Evolutionary conservation across 2,113 vertebrate genomes (phyloP).

Genomic region (Zapornia atra): DNA sequence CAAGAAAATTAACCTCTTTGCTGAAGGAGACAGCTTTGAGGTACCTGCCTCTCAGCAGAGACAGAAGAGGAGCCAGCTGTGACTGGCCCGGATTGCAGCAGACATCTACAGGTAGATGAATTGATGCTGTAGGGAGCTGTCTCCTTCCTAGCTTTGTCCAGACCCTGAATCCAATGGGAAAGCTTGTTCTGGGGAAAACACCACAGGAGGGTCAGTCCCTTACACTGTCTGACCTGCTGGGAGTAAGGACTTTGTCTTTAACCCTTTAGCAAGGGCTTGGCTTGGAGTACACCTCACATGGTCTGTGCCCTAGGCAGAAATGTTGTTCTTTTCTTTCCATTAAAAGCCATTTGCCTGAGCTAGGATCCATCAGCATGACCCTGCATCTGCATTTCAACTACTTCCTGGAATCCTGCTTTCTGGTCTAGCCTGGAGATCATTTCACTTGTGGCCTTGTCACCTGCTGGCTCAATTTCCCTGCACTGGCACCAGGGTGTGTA

Average conservation of each 20-base stretch:
- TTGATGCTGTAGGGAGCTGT: not conserved
- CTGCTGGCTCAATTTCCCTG: not conserved
- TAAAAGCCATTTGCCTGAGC: not conserved
- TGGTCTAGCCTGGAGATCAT: not conserved
- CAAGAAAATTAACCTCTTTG: not conserved
- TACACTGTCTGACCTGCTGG: too few relatives aligned
- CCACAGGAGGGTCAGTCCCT: not conserved
- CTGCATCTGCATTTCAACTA: not conserved
- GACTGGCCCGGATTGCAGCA: rapidly evolving
- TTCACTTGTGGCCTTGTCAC: not conserved
- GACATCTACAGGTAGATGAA: not conserved
- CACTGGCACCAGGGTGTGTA: not conserved
- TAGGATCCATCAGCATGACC: not conserved
- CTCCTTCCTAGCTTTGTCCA: not conserved
- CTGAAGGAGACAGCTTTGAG: not conserved
- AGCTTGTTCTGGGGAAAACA: not conserved
- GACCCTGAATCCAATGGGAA: not conserved
- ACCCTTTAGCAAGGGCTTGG: not conserved
- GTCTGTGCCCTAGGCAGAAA: not conserved
- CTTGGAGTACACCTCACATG: not conserved
- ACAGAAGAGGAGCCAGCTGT: not conserved
- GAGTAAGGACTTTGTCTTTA: not conserved
- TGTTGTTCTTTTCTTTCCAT: not conserved
- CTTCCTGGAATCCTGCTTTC: not conserved
- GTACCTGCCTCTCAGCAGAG: not conserved